Conservation (phyloP, 2,888 invertebrate species). For the Nephrocerus scutellatus region DNA sequence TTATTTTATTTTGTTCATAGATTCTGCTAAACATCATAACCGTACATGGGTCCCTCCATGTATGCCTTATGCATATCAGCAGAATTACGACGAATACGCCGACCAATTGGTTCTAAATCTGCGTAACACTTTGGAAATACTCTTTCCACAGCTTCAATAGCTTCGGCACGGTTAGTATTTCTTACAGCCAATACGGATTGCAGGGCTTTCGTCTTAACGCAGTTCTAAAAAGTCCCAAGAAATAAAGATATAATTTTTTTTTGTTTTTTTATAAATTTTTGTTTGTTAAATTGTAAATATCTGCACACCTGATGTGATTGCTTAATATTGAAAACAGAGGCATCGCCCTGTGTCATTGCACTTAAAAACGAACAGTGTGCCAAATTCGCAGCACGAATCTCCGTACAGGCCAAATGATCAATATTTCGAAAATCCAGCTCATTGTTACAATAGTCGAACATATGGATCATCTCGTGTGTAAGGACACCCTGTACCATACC, state of each 20-base stretch:
- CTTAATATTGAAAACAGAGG: slow-evolving; percentile 63
- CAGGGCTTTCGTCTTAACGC: slow-evolving; percentile 83
- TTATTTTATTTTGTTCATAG: slow-evolving; percentile 47
- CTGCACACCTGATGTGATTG: slow-evolving; percentile 65
- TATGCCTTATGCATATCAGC: slow-evolving; percentile 69
- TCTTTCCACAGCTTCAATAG: slow-evolving; percentile 68
- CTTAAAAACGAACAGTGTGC: slow-evolving; percentile 86
- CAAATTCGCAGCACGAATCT: slow-evolving; percentile 89
- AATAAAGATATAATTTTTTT: slow-evolving; percentile 14
- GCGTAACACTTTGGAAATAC: slow-evolving; percentile 87
- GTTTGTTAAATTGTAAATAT: slow-evolving; percentile 1
- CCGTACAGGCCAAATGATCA: slow-evolving; percentile 90
- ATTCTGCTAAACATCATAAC: slow-evolving; percentile 55
- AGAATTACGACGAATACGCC: slow-evolving; percentile 67
- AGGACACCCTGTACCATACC: slow-evolving; percentile 72
- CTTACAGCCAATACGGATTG: slow-evolving; percentile 77
- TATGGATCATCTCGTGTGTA: slow-evolving; percentile 90
- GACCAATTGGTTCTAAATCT: slow-evolving; percentile 87
- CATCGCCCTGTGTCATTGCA: slow-evolving; percentile 65
- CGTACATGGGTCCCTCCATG: slow-evolving; percentile 69
- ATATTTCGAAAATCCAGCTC: slow-evolving; percentile 82
- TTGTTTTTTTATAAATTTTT: slow-evolving; percentile 1
- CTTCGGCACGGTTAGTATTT: slow-evolving; percentile 64
- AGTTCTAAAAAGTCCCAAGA: slow-evolving; percentile 54
- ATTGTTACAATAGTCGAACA: slow-evolving; percentile 90